Evolutionary conservation across 2,113 vertebrate genomes (phyloP).

Genomic region (Bubo blakistoni): DNA sequence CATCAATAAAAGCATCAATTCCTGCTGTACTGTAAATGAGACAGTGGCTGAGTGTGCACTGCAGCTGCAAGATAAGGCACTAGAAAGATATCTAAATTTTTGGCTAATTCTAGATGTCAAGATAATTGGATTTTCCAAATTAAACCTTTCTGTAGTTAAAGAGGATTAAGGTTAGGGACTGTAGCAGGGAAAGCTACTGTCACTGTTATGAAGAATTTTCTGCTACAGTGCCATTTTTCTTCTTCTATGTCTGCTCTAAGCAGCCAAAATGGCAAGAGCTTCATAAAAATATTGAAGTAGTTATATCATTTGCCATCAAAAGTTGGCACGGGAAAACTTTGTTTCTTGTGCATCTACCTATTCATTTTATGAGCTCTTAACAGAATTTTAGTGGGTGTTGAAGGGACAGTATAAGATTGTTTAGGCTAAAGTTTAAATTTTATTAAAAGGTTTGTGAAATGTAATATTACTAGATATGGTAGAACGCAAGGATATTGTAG

Average conservation of each 20-base stretch:
- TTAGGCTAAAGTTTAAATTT: background rate
- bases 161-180: slow-evolving; percentile 57
- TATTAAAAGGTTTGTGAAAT: background rate
- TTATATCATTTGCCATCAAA: slow-evolving; percentile 1
- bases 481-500: background rate
- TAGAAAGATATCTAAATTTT: slow-evolving; percentile 61
- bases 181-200: slow-evolving; percentile 44
- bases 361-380: background rate
- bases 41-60: background rate
- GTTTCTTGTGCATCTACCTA: background rate
- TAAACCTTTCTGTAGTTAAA: slow-evolving; percentile 63
- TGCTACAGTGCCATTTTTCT: slow-evolving; percentile 21
- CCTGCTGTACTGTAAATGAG: slow-evolving; percentile 34
- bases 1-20: slow-evolving; percentile 50
- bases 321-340: background rate
- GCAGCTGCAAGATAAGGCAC: slow-evolving; percentile 44
- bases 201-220: slow-evolving; percentile 46
- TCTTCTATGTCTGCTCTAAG: background rate
- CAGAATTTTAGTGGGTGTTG: background rate
- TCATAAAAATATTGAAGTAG: slow-evolving; percentile 20
- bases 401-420: background rate
- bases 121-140: slow-evolving; percentile 67
- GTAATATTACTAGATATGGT: background rate
- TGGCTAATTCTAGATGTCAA: slow-evolving; percentile 68
- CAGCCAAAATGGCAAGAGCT: slow-evolving; percentile 20